These are phyloP conservation scores for Bradypus variegatus DNA, from an alignment of 2,797 vertebrate species.

Conservation along the genomic window DNA sequence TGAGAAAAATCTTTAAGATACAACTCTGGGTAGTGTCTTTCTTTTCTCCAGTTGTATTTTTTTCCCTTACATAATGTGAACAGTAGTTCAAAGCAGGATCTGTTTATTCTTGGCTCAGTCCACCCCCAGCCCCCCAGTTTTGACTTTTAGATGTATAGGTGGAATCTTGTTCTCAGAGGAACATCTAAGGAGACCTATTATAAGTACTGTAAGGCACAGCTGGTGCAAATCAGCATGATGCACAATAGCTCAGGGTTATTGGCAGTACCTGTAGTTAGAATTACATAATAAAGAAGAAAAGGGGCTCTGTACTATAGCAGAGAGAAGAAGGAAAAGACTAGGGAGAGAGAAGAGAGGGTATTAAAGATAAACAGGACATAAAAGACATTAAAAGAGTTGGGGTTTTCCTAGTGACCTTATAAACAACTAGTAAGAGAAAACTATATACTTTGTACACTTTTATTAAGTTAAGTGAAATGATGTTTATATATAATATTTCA, in stretches of 20 bases:
- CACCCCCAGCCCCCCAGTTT: background rate
- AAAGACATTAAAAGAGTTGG: background rate
- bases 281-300: constrained; percentile 34
- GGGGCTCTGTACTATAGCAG: background rate
- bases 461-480: background rate
- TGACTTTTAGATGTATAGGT: constrained; percentile 43
- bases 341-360: background rate
- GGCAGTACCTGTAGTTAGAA: constrained; percentile 43
- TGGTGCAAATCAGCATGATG: constrained; percentile 49
- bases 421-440: background rate
- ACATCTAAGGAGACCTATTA: constrained; percentile 42
- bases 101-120: constrained; percentile 47
- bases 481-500: background rate
- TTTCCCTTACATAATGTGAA: background rate
- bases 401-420: constrained; percentile 18
- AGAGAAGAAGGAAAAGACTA: background rate
- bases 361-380: constrained; percentile 26
- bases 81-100: constrained; percentile 48
- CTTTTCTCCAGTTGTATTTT: background rate
- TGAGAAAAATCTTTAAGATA: constrained; percentile 9
- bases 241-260: constrained; percentile 41
- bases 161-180: constrained; percentile 48
- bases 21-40: background rate
- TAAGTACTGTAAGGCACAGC: constrained; percentile 42
- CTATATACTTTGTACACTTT: background rate